Evolutionary conservation across 1,140 invertebrate species (phyloP).

Genomic region (Nixonia krombeini): DNA sequence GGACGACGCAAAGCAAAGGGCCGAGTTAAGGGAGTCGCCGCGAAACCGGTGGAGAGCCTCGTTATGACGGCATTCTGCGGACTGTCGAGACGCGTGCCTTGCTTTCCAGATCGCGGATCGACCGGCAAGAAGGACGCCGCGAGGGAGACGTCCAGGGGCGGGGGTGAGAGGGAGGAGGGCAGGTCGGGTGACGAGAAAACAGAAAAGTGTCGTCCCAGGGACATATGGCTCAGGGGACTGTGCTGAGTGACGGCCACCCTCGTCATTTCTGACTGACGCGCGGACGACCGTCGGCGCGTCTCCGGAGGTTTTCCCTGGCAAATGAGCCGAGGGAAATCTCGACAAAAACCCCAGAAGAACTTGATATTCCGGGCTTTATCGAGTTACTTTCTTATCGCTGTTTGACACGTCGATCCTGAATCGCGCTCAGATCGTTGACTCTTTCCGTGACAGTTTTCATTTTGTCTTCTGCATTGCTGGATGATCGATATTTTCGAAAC

Average conservation of each 20-base stretch:
- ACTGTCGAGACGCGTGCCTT: conserved; percentile 68
- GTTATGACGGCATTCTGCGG: conserved; percentile 70
- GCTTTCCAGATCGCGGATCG: conserved; percentile 67
- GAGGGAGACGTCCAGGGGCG: conserved; percentile 22
- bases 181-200: conserved; percentile 37
- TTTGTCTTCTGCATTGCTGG: too few relatives aligned
- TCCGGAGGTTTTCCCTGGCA: too few relatives aligned
- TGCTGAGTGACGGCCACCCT: background rate
- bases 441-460: too few relatives aligned
- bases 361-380: too few relatives aligned
- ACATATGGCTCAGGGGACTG: conserved; percentile 33
- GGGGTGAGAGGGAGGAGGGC: conserved; percentile 41
- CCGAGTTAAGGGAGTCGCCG: conserved; percentile 18
- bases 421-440: too few relatives aligned
- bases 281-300: too few relatives aligned
- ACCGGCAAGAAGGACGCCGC: conserved; percentile 37
- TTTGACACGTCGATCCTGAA: too few relatives aligned
- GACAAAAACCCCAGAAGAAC: too few relatives aligned
- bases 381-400: too few relatives aligned
- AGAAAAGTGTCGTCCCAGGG: conserved; percentile 35
- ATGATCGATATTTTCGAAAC: too few relatives aligned
- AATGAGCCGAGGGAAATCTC: too few relatives aligned
- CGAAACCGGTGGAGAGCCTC: conserved; percentile 55
- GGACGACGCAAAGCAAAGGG: conserved; percentile 23
- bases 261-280: background rate